Evolutionary conservation across 2,888 invertebrate genomes (phyloP).

Genomic region (Brachynemurus nebulosus): DNA sequence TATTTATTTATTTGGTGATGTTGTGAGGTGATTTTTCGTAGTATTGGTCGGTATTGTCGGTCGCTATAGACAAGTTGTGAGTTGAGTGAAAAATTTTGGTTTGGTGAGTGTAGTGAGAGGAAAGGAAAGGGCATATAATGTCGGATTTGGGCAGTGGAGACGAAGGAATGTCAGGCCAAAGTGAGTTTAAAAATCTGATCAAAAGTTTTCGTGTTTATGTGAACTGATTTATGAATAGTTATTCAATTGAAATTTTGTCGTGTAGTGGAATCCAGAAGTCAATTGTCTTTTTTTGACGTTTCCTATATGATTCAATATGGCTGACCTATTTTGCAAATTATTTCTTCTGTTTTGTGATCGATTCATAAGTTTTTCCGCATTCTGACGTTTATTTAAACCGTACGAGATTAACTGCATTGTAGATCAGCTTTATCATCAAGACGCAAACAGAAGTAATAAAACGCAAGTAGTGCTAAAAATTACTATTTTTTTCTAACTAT

Average conservation of each 20-base stretch:
- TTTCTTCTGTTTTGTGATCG: constrained; percentile 3
- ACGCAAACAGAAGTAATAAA: not conserved
- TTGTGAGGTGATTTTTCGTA: constrained; percentile 1
- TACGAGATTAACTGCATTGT: not conserved
- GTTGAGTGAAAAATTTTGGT: constrained; percentile 3
- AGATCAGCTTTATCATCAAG: not conserved
- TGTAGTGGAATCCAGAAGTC: constrained; percentile 3
- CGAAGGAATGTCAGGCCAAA: constrained; percentile 66
- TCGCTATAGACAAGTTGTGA: not conserved
- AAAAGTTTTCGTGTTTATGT: constrained; percentile 4
- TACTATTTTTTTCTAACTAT: not conserved
- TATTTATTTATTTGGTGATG: constrained; percentile 6
- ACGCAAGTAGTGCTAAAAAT: not conserved
- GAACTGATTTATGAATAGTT: too few relatives aligned
- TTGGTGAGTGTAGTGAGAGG: constrained; percentile 8
- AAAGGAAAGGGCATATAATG: constrained; percentile 36
- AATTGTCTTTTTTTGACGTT: constrained; percentile 11
- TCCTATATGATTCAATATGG: constrained; percentile 9
- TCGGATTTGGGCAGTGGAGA: constrained; percentile 70
- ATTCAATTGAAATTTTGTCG: not conserved
- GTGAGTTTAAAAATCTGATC: constrained; percentile 36
- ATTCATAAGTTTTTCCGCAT: constrained; percentile 2
- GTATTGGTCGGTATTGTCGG: constrained; percentile 6
- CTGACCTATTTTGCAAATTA: constrained; percentile 10
- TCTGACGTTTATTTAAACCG: not conserved